These are phyloP conservation scores for Helarctos malayanus DNA, from an alignment of 2,797 vertebrate genomes.

Conservation along the genomic window DNA sequence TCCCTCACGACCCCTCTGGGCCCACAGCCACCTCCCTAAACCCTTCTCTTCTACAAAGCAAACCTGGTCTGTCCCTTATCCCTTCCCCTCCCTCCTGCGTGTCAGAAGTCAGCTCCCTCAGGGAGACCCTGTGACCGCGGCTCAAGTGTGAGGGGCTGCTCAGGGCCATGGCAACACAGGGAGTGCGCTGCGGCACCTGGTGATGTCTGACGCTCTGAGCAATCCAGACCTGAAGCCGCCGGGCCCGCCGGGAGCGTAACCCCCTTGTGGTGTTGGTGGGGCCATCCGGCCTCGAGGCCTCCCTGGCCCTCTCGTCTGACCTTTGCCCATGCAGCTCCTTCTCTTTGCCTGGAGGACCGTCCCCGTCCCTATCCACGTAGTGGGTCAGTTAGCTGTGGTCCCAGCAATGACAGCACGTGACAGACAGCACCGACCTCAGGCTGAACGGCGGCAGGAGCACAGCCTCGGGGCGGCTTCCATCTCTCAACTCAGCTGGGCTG, in stretches of 20 bases:
- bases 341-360: neutral
- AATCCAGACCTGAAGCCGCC: fast-evolving
- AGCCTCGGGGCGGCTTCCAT: fast-evolving
- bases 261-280: neutral
- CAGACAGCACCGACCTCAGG: too few relatives aligned
- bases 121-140: too few relatives aligned
- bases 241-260: fast-evolving
- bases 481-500: too few relatives aligned
- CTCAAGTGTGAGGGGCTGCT: fast-evolving
- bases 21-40: neutral
- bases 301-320: neutral
- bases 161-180: neutral
- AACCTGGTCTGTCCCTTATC: fast-evolving
- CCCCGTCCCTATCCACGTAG: too few relatives aligned
- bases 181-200: fast-evolving
- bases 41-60: neutral
- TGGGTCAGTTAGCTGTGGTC: neutral
- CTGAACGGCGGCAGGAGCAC: fast-evolving
- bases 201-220: fast-evolving
- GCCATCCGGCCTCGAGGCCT: neutral
- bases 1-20: fast-evolving
- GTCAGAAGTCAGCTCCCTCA: neutral
- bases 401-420: neutral
- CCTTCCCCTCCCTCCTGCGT: fast-evolving
- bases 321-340: neutral